Base-by-base conservation (phyloP, 2,797 vertebrate genomes). In the Sebastes cheni region DNA sequence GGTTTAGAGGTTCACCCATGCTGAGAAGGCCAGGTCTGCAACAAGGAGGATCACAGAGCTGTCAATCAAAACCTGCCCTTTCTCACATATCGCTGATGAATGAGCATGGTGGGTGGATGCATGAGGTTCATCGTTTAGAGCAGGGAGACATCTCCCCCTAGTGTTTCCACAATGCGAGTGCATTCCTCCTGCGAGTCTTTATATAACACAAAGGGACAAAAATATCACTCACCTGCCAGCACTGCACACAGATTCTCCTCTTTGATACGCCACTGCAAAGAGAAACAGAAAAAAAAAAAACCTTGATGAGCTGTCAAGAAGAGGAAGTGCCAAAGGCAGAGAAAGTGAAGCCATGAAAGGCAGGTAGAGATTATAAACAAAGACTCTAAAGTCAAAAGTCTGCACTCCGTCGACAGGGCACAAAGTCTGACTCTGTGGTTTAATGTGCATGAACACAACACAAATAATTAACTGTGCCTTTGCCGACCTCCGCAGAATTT, bases 191-290 rank as follows among this genome's bases (percentile, higher is more conserved):
- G 27, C 58, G 23, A 8, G 54, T 66, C 75, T 88, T 81, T 74
- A 58, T 86, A 82, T 77, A 87, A 86, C 67, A 89, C 72, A 84
- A 81, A 86, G 74, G 68, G 80, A 84, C 65, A 80, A 83, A 89
- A 86, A 89, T 88, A 84, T 76, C 81, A 86, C 89, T 97, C 96
- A 98, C 98, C 98, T 98, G 93, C 97, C 96, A 94, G 97, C 97
- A 81, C 96, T 97, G 96, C 97, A 98, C 81, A 96, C 97, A 69
- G 97, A 96, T 88, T 97, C 97, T 82, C 97, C 97, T 95, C 97
- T 97, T 95, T 99, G 97, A 95, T 98, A 99, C 1, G 97, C 97
- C 86, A 98, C 98, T 99, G 94, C 84, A 97, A 96, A 88, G 81
- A 83, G 75, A 86, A 81, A 84, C 2, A 84, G 60, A 79, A 86